Base-by-base conservation (phyloP, 2,888 invertebrate species). In the Pachycephus smyrnensis region DNA sequence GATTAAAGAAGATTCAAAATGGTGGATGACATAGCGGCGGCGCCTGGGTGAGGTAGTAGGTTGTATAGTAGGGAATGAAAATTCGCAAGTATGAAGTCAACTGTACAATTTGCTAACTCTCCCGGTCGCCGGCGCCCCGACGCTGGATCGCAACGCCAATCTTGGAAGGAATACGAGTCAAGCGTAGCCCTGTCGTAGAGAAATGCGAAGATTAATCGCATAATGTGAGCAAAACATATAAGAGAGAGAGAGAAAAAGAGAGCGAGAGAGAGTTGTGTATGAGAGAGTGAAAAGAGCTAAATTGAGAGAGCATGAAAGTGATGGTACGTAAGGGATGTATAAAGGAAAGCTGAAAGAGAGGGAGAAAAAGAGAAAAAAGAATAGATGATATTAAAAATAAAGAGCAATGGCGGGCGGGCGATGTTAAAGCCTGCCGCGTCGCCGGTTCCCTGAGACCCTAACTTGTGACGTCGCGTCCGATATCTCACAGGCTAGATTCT, bases 51-150 rank as follows among this genome's bases (percentile, higher is more conserved):
- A 98, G 97, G 97, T 98, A 98, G 98, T 97, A 97, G 97, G 97
- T 97, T 97, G 97, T 98, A 97, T 97, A 97, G 97, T 97, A 96
- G 94, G 95, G 96, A 95, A 97, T 95, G 82, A 87, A 88, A 85
- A 90, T 96, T 96, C 97, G 96, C 95, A 94, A 92, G 92, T 94
- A 94, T 94, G 95, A 95, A 95, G 96, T 95, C 89, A 89, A 97
- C 97, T 97, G 97, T 97, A 96, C 96, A 97, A 95, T 96, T 97
- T 97, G 96, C 97, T 98, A 97, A 97, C 97, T 97, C 97, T 97
- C 96, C 97, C 94, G 92, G 94, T 93, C 92, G 92, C 91, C 92
- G 94, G 90, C 89, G 90, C 89, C 85, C 77, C 90, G 83, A 80
- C 91, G 87, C 84, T 84, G 84, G 83, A 86, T 75, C 79, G 36